A percentile compares a stretch with the other conserved stretches of the same genome.
phyloP scores from a whole-genome alignment of 2,113 vertebrate genomes.

The Cricetomys ansorgei region DNA sequence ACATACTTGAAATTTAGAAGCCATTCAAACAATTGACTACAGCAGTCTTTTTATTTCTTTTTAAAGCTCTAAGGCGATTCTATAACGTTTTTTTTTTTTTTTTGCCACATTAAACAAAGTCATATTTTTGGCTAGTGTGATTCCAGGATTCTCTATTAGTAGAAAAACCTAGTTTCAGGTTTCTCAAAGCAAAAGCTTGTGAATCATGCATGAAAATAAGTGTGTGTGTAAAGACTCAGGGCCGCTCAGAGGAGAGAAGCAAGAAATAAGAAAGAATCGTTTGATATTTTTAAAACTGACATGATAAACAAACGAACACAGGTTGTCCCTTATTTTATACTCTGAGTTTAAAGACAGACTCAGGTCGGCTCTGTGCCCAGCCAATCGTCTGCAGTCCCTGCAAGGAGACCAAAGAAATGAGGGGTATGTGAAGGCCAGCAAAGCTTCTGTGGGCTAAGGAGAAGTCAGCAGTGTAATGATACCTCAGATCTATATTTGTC shows the following conservation, averaged over 20 bases:
- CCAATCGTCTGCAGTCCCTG: background rate
- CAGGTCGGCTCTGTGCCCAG: background rate
- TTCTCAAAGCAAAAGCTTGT: constrained; percentile 21
- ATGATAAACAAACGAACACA: background rate
- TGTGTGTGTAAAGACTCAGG: background rate
- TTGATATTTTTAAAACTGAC: constrained; percentile 14
- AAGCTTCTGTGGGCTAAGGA: constrained; percentile 71
- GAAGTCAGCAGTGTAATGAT: constrained; percentile 68
- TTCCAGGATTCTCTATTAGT: constrained; percentile 53
- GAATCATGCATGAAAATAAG: constrained; percentile 51
- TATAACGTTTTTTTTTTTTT: constrained; percentile 58
- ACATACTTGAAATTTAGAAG: constrained; percentile 29
- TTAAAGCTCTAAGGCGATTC: constrained; percentile 52
- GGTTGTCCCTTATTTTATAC: background rate
- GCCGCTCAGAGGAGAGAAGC: background rate
- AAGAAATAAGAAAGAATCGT: background rate
- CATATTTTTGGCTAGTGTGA: constrained; percentile 28
- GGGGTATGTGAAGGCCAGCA: constrained; percentile 12
- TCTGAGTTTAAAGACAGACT: background rate
- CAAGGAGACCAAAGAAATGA: constrained; percentile 23
- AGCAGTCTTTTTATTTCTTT: constrained; percentile 42
- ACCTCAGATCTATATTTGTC: constrained; percentile 78
- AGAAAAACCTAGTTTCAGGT: constrained; percentile 21
- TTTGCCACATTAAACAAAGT: constrained; percentile 64
- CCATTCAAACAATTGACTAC: constrained; percentile 49